Evolutionary conservation across 2,888 invertebrate genomes (phyloP), one percentile per base, ranked within the genome.

Genomic region (Eilema depressum): DNA sequence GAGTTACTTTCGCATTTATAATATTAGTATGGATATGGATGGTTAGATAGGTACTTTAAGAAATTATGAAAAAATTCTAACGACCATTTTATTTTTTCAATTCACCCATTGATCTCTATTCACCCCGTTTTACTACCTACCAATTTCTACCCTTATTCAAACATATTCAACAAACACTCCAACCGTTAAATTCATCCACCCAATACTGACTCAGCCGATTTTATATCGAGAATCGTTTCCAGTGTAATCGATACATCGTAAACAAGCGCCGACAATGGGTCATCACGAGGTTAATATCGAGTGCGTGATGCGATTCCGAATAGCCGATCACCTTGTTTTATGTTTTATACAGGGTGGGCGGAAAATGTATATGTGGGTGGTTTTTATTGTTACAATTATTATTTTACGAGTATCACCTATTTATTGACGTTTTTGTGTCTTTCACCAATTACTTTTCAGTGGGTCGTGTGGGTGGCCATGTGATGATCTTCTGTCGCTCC

Each of bases 171-270:
- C 28, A 65, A 30, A n/a, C 26, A 41, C 53, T 66, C 41, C 61
- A 61, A 20, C n/a, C 30, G 23, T 62, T 53, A 47, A 63, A 59
- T 26, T 25, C 12, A 56, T 63, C 7, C n/a, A 33, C 2, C 8
- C 30, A 68, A 33, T 62, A 56, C 37, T 23, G 26, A 17, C 14
- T 30, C 23, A 41, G 37, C 33, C 37, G 11, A 23, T 57, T 63
- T 63, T 69, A 57, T 28, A 59, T 69, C 41, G 59, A 63, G 47
- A 41, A 61, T 28, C 66, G 60, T 60, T 67, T 61, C 20, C 5
- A 69, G 20, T 59, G 25, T 53, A 64, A 69, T 64, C 69, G 60
- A 69, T 69, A 64, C 64, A 57, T 64, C 60, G 65, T 65, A 53
- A 56, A 65, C 47, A 41, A 59, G 47, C 41, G 23, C 25, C 33